Percentiles rank a stretch among this genome's conserved stretches.
Conservation (phyloP, 2,113 vertebrate species). For the Choloepus hoffmanni region DNA sequence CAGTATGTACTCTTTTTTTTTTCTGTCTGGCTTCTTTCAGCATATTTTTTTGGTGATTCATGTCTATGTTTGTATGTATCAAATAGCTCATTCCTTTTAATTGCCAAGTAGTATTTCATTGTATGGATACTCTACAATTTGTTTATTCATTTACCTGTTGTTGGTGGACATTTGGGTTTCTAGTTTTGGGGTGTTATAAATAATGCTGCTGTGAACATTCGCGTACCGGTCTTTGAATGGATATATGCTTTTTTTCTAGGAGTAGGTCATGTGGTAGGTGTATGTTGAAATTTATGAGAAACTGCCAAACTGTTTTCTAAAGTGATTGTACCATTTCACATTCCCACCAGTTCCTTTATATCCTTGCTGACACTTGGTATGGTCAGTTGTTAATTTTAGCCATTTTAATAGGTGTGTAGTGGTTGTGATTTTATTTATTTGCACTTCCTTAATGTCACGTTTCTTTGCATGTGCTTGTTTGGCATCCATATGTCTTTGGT, state of each 20-base stretch:
- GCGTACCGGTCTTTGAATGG: not conserved
- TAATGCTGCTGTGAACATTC: not conserved
- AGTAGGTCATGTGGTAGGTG: not conserved
- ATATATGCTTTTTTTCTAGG: not conserved
- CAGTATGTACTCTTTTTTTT: not conserved
- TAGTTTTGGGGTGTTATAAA: not conserved
- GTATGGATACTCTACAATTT: not conserved
- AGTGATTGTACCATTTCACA: not conserved
- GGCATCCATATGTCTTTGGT: not conserved
- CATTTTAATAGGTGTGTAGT: not conserved
- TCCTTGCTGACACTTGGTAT: not conserved
- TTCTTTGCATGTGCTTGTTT: no score
- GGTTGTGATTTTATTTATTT: not conserved
- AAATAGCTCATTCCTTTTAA: not conserved
- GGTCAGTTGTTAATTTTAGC: not conserved
- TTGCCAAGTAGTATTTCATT: not conserved
- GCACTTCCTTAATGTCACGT: no score
- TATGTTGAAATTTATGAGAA: not conserved
- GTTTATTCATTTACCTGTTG: not conserved
- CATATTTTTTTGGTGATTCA: not conserved
- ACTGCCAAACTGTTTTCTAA: not conserved
- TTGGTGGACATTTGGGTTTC: not conserved
- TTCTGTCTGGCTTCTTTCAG: not conserved
- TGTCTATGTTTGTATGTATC: not conserved
- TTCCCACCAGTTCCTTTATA: not conserved